Evolutionary conservation across 2,888 invertebrate species (phyloP).

Genomic region (Mimachlamys varia): DNA sequence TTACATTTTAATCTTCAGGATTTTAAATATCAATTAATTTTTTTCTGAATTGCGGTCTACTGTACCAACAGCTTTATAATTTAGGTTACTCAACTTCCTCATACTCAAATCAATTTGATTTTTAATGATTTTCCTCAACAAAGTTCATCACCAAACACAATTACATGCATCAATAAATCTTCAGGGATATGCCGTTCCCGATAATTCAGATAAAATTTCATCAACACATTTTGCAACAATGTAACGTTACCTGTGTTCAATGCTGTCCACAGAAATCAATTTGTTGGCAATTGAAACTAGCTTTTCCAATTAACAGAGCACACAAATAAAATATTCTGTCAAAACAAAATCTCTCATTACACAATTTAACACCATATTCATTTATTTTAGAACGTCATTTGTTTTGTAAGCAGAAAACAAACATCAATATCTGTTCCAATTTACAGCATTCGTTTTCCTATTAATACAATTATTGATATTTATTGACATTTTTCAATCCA

Average conservation of each 20-base stretch:
- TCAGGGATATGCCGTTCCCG: neutral
- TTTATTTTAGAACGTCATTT: neutral
- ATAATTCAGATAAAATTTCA: neutral
- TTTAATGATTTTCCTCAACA: neutral
- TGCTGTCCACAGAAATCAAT: neutral
- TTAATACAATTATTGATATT: neutral
- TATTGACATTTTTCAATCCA: neutral
- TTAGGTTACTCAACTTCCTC: neutral
- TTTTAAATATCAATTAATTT: neutral
- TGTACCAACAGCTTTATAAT: too few relatives aligned
- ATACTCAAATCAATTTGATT: neutral
- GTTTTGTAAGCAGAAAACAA: neutral
- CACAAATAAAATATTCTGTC: neutral
- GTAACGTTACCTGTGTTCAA: neutral
- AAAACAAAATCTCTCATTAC: neutral
- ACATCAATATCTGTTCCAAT: neutral
- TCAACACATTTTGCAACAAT: neutral
- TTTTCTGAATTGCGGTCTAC: neutral
- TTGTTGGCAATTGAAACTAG: neutral
- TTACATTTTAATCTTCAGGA: too few relatives aligned
- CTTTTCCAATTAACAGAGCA: neutral
- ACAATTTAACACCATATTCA: neutral
- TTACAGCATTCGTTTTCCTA: neutral
- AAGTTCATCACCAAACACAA: neutral
- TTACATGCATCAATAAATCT: neutral